Conservation (phyloP, 2,113 vertebrate genomes). For the Cacatua alba region DNA sequence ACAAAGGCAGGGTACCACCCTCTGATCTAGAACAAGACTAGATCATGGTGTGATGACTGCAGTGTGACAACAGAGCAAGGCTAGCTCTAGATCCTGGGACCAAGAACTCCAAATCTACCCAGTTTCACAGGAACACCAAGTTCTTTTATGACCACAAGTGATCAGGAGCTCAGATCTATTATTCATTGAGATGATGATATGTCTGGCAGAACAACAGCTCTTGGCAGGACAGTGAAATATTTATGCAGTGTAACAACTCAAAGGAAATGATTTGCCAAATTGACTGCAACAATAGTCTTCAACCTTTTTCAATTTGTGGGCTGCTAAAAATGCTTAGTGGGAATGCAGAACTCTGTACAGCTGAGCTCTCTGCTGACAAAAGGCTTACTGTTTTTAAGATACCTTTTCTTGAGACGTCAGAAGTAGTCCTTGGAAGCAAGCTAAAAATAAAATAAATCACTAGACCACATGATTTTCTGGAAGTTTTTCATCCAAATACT, state of each 20-base stretch:
- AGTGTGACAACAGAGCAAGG: not conserved
- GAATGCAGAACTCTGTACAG: not conserved
- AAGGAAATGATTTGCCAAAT: conserved; percentile 39
- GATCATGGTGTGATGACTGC: not conserved
- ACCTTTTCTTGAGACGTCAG: not conserved
- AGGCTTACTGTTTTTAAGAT: conserved; percentile 19
- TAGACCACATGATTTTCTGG: not conserved
- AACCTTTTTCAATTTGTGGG: conserved; percentile 17
- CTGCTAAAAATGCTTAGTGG: conserved; percentile 28
- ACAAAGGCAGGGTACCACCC: not conserved
- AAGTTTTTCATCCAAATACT: not conserved
- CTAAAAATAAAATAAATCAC: not conserved
- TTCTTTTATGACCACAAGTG: not conserved
- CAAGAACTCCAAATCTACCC: not conserved
- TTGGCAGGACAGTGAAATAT: conserved; percentile 59
- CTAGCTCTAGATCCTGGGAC: not conserved
- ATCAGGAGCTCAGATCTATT: conserved; percentile 47
- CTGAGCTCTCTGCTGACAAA: not conserved
- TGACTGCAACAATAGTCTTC: conserved; percentile 46
- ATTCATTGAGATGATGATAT: conserved; percentile 56
- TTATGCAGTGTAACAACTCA: conserved; percentile 40
- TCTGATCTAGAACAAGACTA: not conserved
- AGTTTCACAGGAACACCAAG: not conserved
- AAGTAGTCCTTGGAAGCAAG: not conserved
- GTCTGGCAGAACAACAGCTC: conserved; percentile 59